Base-by-base conservation (phyloP, 2,797 vertebrate genomes). In the Propithecus perrieri region DNA sequence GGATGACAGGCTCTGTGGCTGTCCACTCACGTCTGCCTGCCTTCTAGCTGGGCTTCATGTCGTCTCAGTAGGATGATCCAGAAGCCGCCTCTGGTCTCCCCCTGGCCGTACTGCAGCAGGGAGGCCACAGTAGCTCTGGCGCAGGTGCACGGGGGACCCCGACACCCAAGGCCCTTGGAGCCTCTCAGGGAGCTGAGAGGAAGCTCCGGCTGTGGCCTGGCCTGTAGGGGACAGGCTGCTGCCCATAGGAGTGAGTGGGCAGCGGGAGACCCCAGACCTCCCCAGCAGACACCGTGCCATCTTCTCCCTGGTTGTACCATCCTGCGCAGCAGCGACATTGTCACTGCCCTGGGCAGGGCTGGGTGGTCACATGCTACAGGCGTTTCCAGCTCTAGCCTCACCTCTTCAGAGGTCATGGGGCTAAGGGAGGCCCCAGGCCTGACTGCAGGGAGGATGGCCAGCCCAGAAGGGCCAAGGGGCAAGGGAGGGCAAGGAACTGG, bases 291-390 rank as follows among this genome's bases (percentile, higher is more conserved):
- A 13, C 48, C 1, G 1, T 14, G 17, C 1, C 13, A 1, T n/a
- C 22, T 35, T 57, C 30, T 17, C 55, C 65, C 41, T 59, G 26
- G 79, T 78, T 12, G 7, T 63, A 15, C 30, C 57, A 22, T 7
- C 24, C 33, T 11, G 38, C 13, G 20, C 10, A 65, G 41, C 30
- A 46, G 46, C 22, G 15, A 14, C 65, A 72, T 14, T 14, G 35
- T 12, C 59, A 43, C 33, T 7, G 1, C 9, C 4, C 59, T 3
- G 33, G 24, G 26, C 0, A 0, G 22, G 15, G 18, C 0, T 84
- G 48, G 28, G 17, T 81, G 8, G 33, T 24, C 3, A 50, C 43
- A 17, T 22, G n/a, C 22, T 2, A 9, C 2, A 53, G 86, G 17
- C 0, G 13, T 13, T 38, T 50, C 41, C 53, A 67, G 28, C 76